Evolutionary conservation across 2,888 invertebrate genomes (phyloP).

Genomic region (Sinohyriopsis cumingii): DNA sequence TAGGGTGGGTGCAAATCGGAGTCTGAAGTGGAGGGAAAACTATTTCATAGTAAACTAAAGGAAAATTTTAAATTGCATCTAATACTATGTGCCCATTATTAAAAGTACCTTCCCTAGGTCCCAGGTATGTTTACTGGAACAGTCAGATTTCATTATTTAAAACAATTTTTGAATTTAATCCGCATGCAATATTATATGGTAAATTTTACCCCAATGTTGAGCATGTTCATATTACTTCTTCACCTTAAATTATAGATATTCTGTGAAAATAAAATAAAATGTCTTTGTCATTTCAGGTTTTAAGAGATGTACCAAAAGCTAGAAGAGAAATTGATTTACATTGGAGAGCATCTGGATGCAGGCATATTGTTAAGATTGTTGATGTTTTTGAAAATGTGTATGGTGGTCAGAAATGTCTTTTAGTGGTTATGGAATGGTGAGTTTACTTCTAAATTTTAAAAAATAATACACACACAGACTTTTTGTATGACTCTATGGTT

Average conservation of each 20-base stretch:
- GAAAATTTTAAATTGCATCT: no score
- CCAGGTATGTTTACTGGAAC: no score
- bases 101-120: no score
- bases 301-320: conserved; percentile 94
- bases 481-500: neutral
- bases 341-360: conserved; percentile 90
- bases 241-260: neutral
- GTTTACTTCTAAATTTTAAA: conserved; percentile 14
- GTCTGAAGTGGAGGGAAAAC: no score
- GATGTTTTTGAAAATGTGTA: conserved; percentile 99
- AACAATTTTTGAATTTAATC: neutral
- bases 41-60: no score
- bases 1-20: no score
- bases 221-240: no score
- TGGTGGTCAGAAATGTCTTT: conserved; percentile 85
- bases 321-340: conserved; percentile 96
- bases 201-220: neutral
- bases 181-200: neutral
- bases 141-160: no score
- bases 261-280: neutral
- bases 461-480: neutral
- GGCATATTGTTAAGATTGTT: conserved; percentile 91
- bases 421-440: conserved; percentile 99
- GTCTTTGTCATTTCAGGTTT: conserved; percentile 76
- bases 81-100: no score